A percentile compares a stretch with the other conserved stretches of the same genome.
Evolutionary conservation across 2,888 invertebrate species (phyloP).

Genomic region (Pyrgus malvae): DNA sequence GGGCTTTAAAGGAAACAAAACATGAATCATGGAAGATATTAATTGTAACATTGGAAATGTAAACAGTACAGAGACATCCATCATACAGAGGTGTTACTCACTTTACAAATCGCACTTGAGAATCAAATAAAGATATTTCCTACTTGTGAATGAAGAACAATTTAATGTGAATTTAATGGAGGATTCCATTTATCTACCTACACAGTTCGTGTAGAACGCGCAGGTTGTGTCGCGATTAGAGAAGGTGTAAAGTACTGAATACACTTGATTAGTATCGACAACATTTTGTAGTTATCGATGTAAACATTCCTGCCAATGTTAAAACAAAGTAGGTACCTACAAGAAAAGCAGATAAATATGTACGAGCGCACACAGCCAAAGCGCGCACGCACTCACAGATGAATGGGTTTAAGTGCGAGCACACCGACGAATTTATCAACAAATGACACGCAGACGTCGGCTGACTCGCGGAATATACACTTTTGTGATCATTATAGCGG

Average conservation of each 20-base stretch:
- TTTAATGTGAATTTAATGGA: no score
- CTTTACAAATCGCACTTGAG: neutral
- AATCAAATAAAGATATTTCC: no score
- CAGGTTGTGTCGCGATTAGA: no score
- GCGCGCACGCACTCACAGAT: conserved; percentile 11
- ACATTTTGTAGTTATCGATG: no score
- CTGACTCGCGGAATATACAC: conserved; percentile 17
- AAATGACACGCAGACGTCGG: conserved; percentile 11
- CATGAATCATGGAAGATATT: conserved; percentile 1
- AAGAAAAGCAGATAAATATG: neutral
- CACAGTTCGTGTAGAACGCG: no score
- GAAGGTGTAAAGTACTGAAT: no score
- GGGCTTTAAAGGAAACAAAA: conserved; percentile 1
- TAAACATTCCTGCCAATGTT: no score
- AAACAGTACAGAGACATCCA: conserved; percentile 5
- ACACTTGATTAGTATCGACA: no score
- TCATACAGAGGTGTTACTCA: conserved; percentile 4
- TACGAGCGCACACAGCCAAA: neutral
- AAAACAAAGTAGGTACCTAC: neutral
- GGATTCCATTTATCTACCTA: no score
- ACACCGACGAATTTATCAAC: conserved; percentile 25
- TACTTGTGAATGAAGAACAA: no score
- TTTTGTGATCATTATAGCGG: conserved; percentile 6
- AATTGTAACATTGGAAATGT: neutral
- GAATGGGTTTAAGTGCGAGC: neutral